Evolutionary conservation across 2,797 vertebrate species (phyloP).

Genomic region (Rhinatrema bivittatum): DNA sequence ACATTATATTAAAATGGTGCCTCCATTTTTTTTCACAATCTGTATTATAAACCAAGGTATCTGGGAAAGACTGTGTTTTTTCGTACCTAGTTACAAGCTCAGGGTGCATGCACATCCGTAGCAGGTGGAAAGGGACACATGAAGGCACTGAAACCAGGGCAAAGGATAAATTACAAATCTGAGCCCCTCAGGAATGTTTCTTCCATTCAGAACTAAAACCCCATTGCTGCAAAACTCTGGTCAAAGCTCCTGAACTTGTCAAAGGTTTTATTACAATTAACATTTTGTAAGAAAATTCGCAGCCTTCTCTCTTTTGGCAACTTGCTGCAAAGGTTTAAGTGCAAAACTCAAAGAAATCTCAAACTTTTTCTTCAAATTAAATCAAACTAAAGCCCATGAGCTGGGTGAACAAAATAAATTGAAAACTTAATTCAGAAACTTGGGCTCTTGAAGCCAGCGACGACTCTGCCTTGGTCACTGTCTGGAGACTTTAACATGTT

Average conservation of each 20-base stretch:
- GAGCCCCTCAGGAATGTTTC: conserved; percentile 70
- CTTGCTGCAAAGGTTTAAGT: conserved; percentile 59
- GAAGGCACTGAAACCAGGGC: conserved; percentile 59
- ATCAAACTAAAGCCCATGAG: conserved; percentile 72
- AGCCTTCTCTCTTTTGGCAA: conserved; percentile 55
- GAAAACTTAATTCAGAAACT: conserved; percentile 63
- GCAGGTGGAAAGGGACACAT: conserved; percentile 59
- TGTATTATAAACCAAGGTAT: conserved; percentile 47
- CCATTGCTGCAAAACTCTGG: conserved; percentile 52
- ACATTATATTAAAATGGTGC: conserved; percentile 20
- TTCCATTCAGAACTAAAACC: conserved; percentile 61
- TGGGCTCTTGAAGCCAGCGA: conserved; percentile 62
- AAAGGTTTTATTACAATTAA: conserved; percentile 61
- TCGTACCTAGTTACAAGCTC: conserved; percentile 52
- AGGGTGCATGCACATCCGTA: conserved; percentile 64
- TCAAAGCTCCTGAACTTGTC: conserved; percentile 58
- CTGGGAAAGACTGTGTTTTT: conserved; percentile 46
- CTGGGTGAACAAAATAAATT: conserved; percentile 61
- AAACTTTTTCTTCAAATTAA: conserved; percentile 61
- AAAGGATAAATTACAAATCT: conserved; percentile 55
- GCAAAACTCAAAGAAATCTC: conserved; percentile 61
- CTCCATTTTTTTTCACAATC: conserved; percentile 48
- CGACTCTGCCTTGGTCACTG: conserved; percentile 52
- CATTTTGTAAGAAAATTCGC: conserved; percentile 45
- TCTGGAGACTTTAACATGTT: conserved; percentile 49